Percentiles rank a stretch among this genome's conserved stretches.
Evolutionary conservation across 2,888 invertebrate species (phyloP).

Genomic region (Bembecia ichneumoniformis): DNA sequence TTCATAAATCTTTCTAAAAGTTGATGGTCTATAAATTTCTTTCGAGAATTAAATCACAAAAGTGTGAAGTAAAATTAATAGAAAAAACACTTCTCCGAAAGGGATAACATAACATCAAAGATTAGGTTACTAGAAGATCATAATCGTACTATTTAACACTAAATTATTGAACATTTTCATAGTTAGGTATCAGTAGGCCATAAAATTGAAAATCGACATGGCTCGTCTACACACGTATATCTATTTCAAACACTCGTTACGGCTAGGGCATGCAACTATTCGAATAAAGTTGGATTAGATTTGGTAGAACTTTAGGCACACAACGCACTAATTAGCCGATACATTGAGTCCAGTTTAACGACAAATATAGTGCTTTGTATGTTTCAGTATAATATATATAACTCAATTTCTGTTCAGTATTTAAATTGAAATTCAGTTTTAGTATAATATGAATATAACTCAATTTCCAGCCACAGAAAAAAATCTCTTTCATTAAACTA

Average conservation of each 20-base stretch:
- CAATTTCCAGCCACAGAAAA: background rate
- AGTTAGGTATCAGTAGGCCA: constrained; percentile 34
- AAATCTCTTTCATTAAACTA: background rate
- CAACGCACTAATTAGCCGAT: too few species aligned
- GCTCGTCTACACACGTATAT: constrained; percentile 46
- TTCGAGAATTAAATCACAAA: background rate
- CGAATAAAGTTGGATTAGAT: background rate
- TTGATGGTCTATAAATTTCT: constrained; percentile 6
- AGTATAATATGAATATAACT: too few species aligned
- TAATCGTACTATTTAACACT: constrained; percentile 12
- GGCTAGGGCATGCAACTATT: constrained; percentile 56
- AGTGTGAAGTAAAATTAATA: background rate
- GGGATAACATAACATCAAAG: background rate
- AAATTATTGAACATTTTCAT: constrained; percentile 14
- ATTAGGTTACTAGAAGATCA: background rate
- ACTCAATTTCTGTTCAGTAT: too few species aligned
- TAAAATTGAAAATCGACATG: constrained; percentile 34
- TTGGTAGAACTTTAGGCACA: background rate
- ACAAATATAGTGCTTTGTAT: background rate
- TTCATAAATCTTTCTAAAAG: constrained; percentile 51
- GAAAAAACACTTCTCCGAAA: background rate
- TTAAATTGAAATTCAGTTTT: too few species aligned
- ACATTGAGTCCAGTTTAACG: too few species aligned
- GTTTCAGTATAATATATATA: too few species aligned
- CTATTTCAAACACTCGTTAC: constrained; percentile 51